Percentiles rank a stretch among this genome's conserved stretches.
Evolutionary conservation across 1,140 invertebrate species (phyloP).

Genomic region (Meloidogyne chitwoodi): DNA sequence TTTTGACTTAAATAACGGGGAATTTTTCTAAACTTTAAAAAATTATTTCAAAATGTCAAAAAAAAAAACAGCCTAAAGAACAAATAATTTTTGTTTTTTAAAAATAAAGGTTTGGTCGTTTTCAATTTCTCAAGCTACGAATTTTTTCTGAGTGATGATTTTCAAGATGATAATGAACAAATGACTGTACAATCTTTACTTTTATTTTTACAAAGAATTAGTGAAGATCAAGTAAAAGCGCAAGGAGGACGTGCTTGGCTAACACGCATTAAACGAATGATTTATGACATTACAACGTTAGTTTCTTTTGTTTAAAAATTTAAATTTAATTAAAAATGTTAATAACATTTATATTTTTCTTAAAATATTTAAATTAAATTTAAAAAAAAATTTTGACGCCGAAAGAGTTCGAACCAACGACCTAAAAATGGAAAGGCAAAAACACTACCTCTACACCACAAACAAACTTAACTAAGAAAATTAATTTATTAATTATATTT

Average conservation of each 20-base stretch:
- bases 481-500: not conserved
- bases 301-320: not conserved
- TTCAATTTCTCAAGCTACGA: conserved; percentile 83
- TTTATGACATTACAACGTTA: conserved; percentile 47
- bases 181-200: conserved; percentile 57
- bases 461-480: too few relatives aligned
- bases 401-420: not conserved
- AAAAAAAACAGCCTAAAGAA: too few relatives aligned
- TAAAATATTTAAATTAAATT: not conserved
- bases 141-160: conserved; percentile 81
- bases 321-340: not conserved
- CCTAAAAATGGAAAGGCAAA: not conserved
- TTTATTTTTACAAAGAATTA: conserved; percentile 54
- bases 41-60: too few relatives aligned
- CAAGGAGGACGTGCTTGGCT: conserved; percentile 46
- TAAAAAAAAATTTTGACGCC: not conserved
- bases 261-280: conserved; percentile 44
- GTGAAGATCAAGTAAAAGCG: conserved; percentile 24
- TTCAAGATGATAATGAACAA: conserved; percentile 58
- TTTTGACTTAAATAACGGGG: not conserved
- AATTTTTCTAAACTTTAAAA: not conserved
- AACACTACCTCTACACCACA: not conserved
- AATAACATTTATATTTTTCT: not conserved
- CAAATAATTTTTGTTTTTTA: not conserved
- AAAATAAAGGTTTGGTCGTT: conserved; percentile 69